Base-by-base conservation (phyloP, 2,888 invertebrate species). In the Catocala nupta region DNA sequence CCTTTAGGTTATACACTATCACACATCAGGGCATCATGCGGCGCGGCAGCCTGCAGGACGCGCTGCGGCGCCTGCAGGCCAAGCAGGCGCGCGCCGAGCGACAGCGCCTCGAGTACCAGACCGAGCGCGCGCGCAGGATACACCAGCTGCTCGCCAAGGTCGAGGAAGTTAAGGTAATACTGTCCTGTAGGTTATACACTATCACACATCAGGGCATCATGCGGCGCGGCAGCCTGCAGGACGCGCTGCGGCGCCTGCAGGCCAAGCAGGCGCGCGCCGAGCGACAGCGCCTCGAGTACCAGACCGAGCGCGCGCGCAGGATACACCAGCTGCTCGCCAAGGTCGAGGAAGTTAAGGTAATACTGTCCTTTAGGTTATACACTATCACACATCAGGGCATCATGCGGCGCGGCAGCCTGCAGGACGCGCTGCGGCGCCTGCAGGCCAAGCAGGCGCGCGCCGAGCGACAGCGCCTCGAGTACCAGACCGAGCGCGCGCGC, bases 361-460 rank as follows among this genome's bases (percentile, higher is more conserved):
- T 25, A 25, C 25, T 25, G 25, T 25, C 25, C 25, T 25, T 25
- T 3, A 25, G 25, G 25, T 25, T 25, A 25, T 25, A 25, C 25
- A 25, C 25, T 25, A 25, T 25, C 25, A 25, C 25, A 25, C 25
- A 25, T 25, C 98, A 98, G 52, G 99, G 99, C 0, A 97, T 98
- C 0, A 95, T 98, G n/a, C 96, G 97, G 59, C 95, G 97, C 45
- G 96, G 97, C 70, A 97, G 97, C n/a, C 83, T 97, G n/a, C 96
- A 97, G 34, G 97, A 97, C 82, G 98, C 98, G 0, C 88, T 98
- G 16, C 91, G 95, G 57, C 92, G 96, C 68, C 97, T 98, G 76
- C 98, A 99, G 88, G 97, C 97, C 0, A 98, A 98, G 83, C 98
- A 99, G 84, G 97, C 97, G 0, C 96, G 98, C 65, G 99, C 99